These are phyloP conservation scores for Noctua janthina DNA, from an alignment of 2,888 invertebrate species.

Conservation along the genomic window DNA sequence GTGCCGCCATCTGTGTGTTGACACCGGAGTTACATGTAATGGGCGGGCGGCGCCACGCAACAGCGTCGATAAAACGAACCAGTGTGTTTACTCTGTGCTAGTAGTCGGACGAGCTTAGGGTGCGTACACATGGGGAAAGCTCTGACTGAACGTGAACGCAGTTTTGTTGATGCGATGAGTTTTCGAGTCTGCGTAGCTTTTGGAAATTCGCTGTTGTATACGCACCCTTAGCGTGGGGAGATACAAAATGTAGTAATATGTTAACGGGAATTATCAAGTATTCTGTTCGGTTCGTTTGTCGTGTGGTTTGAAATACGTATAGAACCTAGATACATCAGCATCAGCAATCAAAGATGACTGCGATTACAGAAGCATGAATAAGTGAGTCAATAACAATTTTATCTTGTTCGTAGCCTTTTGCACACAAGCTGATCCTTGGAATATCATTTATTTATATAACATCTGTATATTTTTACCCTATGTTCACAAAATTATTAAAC, in stretches of 20 bases:
- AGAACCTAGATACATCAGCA: background rate
- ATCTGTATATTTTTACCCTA: too few relatives aligned
- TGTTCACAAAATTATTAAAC: too few relatives aligned
- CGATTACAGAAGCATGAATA: background rate
- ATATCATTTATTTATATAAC: too few relatives aligned
- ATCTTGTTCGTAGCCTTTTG: background rate
- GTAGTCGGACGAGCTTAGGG: constrained; percentile 57
- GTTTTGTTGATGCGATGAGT: constrained; percentile 2
- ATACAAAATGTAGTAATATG: constrained; percentile 14
- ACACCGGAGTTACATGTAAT: constrained; percentile 53
- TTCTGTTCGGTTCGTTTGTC: background rate
- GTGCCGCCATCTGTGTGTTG: constrained; percentile 65
- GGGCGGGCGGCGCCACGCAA: constrained; percentile 59
- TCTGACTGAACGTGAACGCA: constrained; percentile 7
- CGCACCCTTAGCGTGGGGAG: constrained; percentile 19
- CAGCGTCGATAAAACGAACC: constrained; percentile 58
- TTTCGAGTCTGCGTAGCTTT: constrained; percentile 14
- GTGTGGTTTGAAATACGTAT: background rate
- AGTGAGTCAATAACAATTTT: constrained; percentile 2
- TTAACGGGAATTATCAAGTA: background rate
- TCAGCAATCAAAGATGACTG: background rate
- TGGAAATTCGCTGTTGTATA: constrained; percentile 7
- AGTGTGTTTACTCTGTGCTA: constrained; percentile 58
- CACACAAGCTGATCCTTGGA: too few relatives aligned
- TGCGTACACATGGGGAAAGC: constrained; percentile 36